Evolutionary conservation across 53 echinoderm and acorn worm genomes (phyloP), one percentile per base, ranked within the genome.

Genomic region (Echinometra lucunter): DNA sequence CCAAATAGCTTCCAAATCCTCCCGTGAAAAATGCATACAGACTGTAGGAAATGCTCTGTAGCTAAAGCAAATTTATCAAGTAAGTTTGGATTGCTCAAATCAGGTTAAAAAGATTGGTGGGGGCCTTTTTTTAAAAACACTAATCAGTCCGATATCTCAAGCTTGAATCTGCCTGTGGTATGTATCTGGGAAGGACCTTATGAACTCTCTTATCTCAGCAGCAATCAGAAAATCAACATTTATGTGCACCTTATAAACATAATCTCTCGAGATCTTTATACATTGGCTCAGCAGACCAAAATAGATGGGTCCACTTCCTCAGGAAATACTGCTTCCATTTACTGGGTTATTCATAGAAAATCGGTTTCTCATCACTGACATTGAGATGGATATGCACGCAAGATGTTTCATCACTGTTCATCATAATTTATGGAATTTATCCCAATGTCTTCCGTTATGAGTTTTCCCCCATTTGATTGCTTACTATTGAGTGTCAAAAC

Each of bases 271-370:
- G 85, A 85, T 85, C 85, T 45, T 28, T 28, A 28, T 85, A 47
- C 85, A 85, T 49, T 53, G 85, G 85, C 85, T 85, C 85, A 49
- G 10, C 49, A 49, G 85, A 45, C 89, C 57, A 89, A 89, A 89
- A 89, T 89, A 89, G 89, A 89, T 89, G 21, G 6, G 21, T 12
- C 37, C 23, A 34, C 37, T 89, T 89, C 89, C 89, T 89, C 57
- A 60, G 35, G 58, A 89, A 58, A 58, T 18, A 7, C 60, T 89
- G 57, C 89, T 89, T 53, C 37, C 57, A 60, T 58, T 60, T 60
- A 60, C 58, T 57, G 13, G 2, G 19, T 89, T 60, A 89, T 89
- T 58, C 89, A 34, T 10, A 40, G 60, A 60, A 89, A 89, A 89
- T 60, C 58, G 58, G 60, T 89, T 89, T 60, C 23, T 89, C 89